phyloP scores from a whole-genome alignment of 2,113 vertebrate species.

The Lonchura striata region DNA sequence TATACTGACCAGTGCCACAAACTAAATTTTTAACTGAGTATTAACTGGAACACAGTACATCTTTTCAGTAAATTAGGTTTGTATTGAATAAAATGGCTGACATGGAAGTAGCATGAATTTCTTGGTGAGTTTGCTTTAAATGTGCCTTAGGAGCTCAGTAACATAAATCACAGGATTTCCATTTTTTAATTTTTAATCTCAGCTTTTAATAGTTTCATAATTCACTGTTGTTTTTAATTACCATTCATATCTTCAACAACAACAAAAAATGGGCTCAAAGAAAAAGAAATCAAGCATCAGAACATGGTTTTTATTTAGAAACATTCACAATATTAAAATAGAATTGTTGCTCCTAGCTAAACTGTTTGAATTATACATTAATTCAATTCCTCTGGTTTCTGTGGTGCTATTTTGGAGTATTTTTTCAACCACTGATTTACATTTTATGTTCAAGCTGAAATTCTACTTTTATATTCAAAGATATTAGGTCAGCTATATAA shows the following conservation, averaged over 20 bases:
- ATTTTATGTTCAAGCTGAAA: background rate
- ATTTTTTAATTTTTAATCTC: background rate
- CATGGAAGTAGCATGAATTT: background rate
- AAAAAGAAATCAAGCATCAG: background rate
- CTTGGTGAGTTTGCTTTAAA: conserved; percentile 11
- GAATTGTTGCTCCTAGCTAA: conserved; percentile 25
- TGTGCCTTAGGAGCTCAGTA: background rate
- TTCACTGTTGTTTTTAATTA: conserved; percentile 36
- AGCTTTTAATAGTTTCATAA: conserved; percentile 1
- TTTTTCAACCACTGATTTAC: conserved; percentile 1
- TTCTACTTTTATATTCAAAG: background rate
- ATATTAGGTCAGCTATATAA: conserved; percentile 3
- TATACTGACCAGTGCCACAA: background rate
- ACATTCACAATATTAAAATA: conserved; percentile 26
- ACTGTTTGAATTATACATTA: conserved; percentile 47
- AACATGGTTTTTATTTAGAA: conserved; percentile 34
- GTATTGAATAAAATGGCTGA: conserved; percentile 9
- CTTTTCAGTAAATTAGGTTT: background rate
- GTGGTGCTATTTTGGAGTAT: background rate
- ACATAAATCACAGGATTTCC: background rate
- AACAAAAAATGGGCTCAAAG: background rate
- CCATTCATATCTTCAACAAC: background rate
- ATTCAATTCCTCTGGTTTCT: background rate
- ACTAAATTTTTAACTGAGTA: background rate
- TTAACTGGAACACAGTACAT: background rate